Conservation (phyloP, 2,888 invertebrate species). For the Tipula confusa region DNA sequence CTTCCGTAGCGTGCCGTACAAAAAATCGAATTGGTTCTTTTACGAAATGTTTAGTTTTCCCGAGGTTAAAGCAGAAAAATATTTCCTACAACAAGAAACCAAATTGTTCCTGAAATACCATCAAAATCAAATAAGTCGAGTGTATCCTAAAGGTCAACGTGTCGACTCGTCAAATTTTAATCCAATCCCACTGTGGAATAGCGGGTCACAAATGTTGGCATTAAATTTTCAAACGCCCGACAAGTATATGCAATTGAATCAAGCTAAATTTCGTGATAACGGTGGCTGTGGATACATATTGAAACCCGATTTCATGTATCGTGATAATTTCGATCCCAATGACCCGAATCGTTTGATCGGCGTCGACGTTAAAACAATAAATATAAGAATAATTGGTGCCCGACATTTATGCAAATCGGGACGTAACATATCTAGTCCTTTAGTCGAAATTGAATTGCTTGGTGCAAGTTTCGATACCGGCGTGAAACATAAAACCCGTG, state of each 20-base stretch:
- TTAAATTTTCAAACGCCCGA: constrained; percentile 96
- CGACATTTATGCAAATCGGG: constrained; percentile 82
- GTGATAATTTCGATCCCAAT: constrained; percentile 73
- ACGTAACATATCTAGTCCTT: constrained; percentile 81
- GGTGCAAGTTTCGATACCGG: constrained; percentile 84
- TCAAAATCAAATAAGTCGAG: constrained; percentile 80
- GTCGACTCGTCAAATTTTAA: constrained; percentile 97
- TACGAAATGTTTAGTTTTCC: constrained; percentile 98
- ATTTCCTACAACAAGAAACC: constrained; percentile 73
- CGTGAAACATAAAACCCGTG: constrained; percentile 79
- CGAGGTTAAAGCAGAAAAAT: constrained; percentile 90
- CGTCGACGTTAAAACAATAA: constrained; percentile 60
- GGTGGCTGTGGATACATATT: constrained; percentile 89
- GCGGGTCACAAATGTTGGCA: constrained; percentile 95
- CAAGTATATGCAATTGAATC: constrained; percentile 93
- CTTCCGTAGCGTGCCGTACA: constrained; percentile 73
- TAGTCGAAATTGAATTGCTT: constrained; percentile 84
- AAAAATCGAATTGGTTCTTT: constrained; percentile 67
- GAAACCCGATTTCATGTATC: constrained; percentile 84
- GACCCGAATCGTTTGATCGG: constrained; percentile 59
- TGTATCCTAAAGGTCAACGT: constrained; percentile 92
- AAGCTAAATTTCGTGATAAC: constrained; percentile 87
- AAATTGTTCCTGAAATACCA: constrained; percentile 75
- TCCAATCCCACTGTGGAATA: constrained; percentile 92
- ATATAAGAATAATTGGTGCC: constrained; percentile 79